Conservation (phyloP, 2,888 invertebrate species). For the Liposcelis brunnea region DNA sequence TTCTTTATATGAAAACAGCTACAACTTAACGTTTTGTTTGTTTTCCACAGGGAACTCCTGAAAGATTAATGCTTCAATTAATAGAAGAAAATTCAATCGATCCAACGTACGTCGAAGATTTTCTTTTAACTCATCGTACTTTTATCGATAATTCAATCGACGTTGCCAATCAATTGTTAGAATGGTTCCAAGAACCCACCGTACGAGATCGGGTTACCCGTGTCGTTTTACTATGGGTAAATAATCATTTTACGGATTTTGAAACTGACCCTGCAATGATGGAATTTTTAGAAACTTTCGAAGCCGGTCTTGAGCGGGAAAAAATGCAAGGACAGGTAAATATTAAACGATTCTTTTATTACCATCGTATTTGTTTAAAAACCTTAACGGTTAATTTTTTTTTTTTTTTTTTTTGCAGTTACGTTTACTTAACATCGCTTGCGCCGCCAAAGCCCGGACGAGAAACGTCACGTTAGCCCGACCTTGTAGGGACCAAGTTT, state of each 20-base stretch:
- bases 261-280: constrained; percentile 93
- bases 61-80: constrained; percentile 77
- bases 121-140: constrained; percentile 88
- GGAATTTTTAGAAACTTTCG: constrained; percentile 87
- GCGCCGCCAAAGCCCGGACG: constrained; percentile 88
- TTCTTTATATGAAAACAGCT: not conserved
- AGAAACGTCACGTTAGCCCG: constrained; percentile 82
- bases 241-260: constrained; percentile 96
- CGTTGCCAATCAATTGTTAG: constrained; percentile 71
- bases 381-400: constrained; percentile 41
- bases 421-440: constrained; percentile 80
- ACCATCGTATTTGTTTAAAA: constrained; percentile 15
- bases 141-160: constrained; percentile 77
- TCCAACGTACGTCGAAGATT: constrained; percentile 98
- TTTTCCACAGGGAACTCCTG: constrained; percentile 51
- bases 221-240: constrained; percentile 94
- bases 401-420: constrained; percentile 24
- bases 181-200: constrained; percentile 74
- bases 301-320: constrained; percentile 63
- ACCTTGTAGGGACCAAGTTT: constrained; percentile 78
- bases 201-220: constrained; percentile 78
- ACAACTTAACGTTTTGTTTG: constrained; percentile 7
- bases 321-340: constrained; percentile 65
- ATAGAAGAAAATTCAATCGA: constrained; percentile 92
- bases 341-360: not conserved